These are phyloP conservation scores for Urocolius indicus DNA, from an alignment of 2,113 vertebrate species.

Conservation along the genomic window DNA sequence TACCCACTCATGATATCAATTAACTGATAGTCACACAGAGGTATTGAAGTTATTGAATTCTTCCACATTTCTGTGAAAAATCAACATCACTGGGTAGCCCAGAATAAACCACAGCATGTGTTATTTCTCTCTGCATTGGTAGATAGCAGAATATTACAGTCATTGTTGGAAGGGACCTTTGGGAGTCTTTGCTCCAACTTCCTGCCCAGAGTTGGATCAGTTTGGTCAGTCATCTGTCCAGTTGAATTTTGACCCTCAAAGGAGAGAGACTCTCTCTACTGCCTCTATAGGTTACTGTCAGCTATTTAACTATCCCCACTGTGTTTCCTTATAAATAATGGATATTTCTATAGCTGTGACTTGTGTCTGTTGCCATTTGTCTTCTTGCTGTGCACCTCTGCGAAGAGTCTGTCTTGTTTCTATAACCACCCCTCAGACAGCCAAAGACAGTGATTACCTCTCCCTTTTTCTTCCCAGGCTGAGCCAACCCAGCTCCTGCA, in stretches of 20 bases:
- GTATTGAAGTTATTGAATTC: not conserved
- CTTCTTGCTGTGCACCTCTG: not conserved
- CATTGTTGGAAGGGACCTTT: not conserved
- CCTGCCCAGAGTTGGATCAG: not conserved
- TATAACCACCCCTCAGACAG: not conserved
- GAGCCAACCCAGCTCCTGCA: not conserved
- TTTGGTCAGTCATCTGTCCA: not conserved
- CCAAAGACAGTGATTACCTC: not conserved
- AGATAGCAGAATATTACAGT: not conserved
- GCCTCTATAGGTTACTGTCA: not conserved
- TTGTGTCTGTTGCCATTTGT: not conserved
- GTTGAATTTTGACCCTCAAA: not conserved
- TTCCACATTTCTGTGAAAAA: not conserved
- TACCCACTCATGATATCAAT: not conserved
- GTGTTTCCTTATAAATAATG: not conserved
- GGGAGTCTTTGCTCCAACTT: not conserved
- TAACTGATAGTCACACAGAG: not conserved
- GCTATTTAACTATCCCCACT: not conserved
- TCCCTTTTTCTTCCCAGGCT: not conserved
- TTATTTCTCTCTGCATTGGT: not conserved
- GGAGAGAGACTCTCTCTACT: not conserved
- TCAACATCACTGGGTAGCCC: not conserved
- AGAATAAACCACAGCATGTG: not conserved
- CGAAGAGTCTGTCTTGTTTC: not conserved
- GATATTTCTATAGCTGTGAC: not conserved